phyloP scores from a whole-genome alignment of 2,888 invertebrate genomes.

The Tetragonula carbonaria region DNA sequence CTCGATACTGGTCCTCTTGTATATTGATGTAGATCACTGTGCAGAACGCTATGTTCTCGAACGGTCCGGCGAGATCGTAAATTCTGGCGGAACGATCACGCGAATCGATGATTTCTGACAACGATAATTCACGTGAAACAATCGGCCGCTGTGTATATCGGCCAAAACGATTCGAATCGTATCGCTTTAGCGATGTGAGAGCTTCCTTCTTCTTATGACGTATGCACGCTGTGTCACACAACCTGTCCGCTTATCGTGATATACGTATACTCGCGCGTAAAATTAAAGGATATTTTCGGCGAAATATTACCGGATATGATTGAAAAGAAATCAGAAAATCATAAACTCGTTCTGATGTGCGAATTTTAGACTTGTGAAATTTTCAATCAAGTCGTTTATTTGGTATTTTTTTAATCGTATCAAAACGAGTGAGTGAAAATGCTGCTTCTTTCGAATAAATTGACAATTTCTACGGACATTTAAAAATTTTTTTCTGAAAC shows the following conservation, averaged over 20 bases:
- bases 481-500: too few species aligned
- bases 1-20: neutral
- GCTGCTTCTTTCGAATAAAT: too few species aligned
- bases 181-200: slow-evolving; percentile 5
- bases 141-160: neutral
- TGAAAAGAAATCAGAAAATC: too few species aligned
- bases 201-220: slow-evolving; percentile 17
- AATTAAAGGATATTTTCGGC: too few species aligned
- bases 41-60: neutral
- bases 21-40: neutral
- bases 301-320: too few species aligned
- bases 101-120: slow-evolving; percentile 9
- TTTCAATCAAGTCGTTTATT: too few species aligned
- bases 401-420: too few species aligned
- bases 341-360: too few species aligned
- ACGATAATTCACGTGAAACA: slow-evolving; percentile 15
- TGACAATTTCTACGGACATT: too few species aligned
- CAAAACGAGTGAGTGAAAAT: too few species aligned
- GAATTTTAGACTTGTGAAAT: too few species aligned
- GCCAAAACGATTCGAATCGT: slow-evolving; percentile 10
- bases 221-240: neutral
- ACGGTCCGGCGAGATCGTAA: slow-evolving; percentile 3
- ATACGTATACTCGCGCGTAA: too few species aligned
- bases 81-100: slow-evolving; percentile 9
- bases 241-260: neutral